Conservation (phyloP, 2,888 invertebrate species). For the Formica aserva region DNA sequence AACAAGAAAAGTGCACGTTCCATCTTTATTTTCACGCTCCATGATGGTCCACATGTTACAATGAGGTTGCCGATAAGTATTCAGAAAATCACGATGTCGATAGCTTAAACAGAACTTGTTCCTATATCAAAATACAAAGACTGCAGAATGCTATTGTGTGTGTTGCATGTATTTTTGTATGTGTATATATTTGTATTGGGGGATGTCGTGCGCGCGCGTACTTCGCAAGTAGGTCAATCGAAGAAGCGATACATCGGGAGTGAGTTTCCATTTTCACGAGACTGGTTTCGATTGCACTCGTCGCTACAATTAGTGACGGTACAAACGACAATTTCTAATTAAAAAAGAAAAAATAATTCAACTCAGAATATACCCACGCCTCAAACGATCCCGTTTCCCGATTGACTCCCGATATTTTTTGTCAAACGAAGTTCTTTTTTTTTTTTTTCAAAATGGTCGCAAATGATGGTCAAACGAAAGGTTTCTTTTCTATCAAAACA, state of each 20-base stretch:
- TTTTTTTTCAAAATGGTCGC: neutral
- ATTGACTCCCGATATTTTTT: neutral
- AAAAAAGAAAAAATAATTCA: neutral
- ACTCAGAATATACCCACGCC: neutral
- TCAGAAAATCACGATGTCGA: constrained; percentile 30
- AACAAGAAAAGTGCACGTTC: neutral
- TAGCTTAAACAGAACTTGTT: constrained; percentile 3
- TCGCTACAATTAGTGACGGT: constrained; percentile 62
- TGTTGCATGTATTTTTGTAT: neutral
- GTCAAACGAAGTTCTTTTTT: neutral
- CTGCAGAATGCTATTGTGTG: neutral
- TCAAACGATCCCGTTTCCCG: neutral
- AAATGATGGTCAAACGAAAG: neutral
- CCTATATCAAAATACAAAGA: constrained; percentile 15
- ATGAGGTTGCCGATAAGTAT: constrained; percentile 30
- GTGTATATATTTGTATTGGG: neutral
- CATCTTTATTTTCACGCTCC: constrained; percentile 14
- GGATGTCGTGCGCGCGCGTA: constrained; percentile 37
- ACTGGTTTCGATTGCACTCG: constrained; percentile 61
- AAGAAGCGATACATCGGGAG: constrained; percentile 67
- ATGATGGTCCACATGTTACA: constrained; percentile 8
- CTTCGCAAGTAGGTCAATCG: constrained; percentile 71
- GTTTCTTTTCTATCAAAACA: neutral
- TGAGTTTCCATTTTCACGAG: constrained; percentile 72
- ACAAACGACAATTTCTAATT: constrained; percentile 39